These are phyloP conservation scores for Thereva nobilitata DNA, from an alignment of 2,888 invertebrate species.

Conservation along the genomic window DNA sequence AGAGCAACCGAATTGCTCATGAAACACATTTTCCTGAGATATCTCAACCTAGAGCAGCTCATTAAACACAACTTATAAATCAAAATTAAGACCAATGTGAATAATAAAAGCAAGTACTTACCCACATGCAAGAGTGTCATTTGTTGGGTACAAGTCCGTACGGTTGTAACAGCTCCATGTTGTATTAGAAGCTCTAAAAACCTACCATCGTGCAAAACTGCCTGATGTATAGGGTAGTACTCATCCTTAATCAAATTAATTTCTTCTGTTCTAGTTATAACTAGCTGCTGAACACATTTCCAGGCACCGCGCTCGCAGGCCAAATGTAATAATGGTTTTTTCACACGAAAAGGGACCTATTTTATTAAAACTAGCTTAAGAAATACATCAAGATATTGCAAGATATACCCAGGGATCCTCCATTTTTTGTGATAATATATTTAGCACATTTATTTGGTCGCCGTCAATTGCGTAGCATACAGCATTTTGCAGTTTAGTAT, in stretches of 20 bases:
- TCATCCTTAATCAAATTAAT: constrained; percentile 74
- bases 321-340: constrained; percentile 68
- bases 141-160: constrained; percentile 71
- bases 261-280: constrained; percentile 68
- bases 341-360: constrained; percentile 61
- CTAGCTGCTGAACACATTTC: constrained; percentile 71
- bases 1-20: too few relatives aligned
- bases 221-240: constrained; percentile 78
- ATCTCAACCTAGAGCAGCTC: too few relatives aligned
- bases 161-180: constrained; percentile 72
- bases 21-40: too few relatives aligned
- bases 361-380: too few relatives aligned
- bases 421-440: constrained; percentile 67
- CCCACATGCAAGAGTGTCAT: constrained; percentile 71
- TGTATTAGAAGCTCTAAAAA: constrained; percentile 68
- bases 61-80: too few relatives aligned
- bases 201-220: constrained; percentile 71
- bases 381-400: too few relatives aligned
- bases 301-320: constrained; percentile 74
- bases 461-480: constrained; percentile 74
- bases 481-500: constrained; percentile 68
- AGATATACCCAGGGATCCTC: constrained; percentile 68
- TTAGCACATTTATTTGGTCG: constrained; percentile 71
- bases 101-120: constrained; percentile 46
- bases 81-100: too few relatives aligned